phyloP scores from a whole-genome alignment of 2,797 vertebrate species.

The Danio albolineatus region DNA sequence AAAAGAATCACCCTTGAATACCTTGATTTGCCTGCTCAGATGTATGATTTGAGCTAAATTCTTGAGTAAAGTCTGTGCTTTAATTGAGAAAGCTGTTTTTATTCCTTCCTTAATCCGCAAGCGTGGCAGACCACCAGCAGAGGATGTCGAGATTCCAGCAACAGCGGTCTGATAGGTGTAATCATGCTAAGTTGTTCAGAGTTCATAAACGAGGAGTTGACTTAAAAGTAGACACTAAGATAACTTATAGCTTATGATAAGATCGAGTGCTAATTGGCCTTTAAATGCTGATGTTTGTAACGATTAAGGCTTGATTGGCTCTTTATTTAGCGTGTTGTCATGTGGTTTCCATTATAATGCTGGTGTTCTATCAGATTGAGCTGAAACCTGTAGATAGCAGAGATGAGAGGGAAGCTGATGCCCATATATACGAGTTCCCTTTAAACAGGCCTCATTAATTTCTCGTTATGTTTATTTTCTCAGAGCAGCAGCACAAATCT shows the following conservation, averaged over 20 bases:
- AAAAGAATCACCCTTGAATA: too few relatives aligned
- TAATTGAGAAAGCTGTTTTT: neutral
- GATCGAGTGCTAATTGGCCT: neutral
- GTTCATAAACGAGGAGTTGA: neutral
- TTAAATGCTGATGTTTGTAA: neutral
- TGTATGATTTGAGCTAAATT: too few relatives aligned
- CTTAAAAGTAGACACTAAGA: neutral
- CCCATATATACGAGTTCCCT: neutral
- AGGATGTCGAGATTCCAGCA: neutral
- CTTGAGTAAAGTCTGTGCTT: neutral
- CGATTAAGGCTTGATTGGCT: constrained; percentile 48
- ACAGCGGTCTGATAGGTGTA: neutral
- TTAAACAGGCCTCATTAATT: constrained; percentile 9
- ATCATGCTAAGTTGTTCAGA: neutral
- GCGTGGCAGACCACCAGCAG: neutral
- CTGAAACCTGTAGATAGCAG: constrained; percentile 29
- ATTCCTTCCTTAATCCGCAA: neutral
- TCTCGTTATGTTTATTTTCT: constrained; percentile 10
- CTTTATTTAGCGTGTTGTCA: constrained; percentile 43
- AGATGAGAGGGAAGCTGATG: constrained; percentile 34
- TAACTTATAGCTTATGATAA: neutral
- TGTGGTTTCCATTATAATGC: constrained; percentile 29
- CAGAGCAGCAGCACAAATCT: neutral
- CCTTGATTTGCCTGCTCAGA: too few relatives aligned
- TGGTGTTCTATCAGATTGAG: constrained; percentile 51